Percentiles rank a stretch among this genome's conserved stretches.
These are phyloP conservation scores for Brachyalestes nurse DNA, from an alignment of 2,797 vertebrate genomes.

Conservation along the genomic window DNA sequence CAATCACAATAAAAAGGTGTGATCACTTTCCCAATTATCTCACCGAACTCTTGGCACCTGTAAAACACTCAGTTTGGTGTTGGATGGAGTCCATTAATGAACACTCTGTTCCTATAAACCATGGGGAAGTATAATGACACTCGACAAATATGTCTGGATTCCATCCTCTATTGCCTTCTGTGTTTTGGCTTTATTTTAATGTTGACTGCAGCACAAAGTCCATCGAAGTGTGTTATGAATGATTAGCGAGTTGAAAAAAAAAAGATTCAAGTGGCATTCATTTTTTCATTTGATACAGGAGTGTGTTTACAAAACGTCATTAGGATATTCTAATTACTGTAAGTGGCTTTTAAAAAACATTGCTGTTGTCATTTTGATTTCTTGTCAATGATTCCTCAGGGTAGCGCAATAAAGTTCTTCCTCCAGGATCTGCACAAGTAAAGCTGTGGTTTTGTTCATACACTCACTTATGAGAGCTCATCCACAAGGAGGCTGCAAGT, in stretches of 20 bases:
- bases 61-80: slow-evolving; percentile 4
- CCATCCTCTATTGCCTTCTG: background rate
- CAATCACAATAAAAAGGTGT: background rate
- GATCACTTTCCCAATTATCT: slow-evolving; percentile 12
- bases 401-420: slow-evolving; percentile 54
- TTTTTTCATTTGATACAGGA: background rate
- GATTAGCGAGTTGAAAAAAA: background rate
- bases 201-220: background rate
- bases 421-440: slow-evolving; percentile 30
- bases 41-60: slow-evolving; percentile 4
- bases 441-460: slow-evolving; percentile 36
- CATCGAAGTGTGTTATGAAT: background rate
- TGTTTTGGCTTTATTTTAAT: slow-evolving; percentile 7
- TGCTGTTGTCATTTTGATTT: slow-evolving; percentile 17
- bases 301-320: background rate
- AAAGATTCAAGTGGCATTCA: slow-evolving; percentile 8
- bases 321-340: background rate
- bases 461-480: slow-evolving; percentile 11
- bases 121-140: slow-evolving; percentile 21
- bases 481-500: background rate
- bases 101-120: slow-evolving; percentile 11
- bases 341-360: background rate
- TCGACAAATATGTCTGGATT: slow-evolving; percentile 12
- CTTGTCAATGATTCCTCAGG: slow-evolving; percentile 31
- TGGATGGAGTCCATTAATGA: slow-evolving; percentile 9